Percentiles rank a stretch among this genome's conserved stretches.
phyloP scores from a whole-genome alignment of 2,888 invertebrate genomes.

The Polydrusus cervinus region DNA sequence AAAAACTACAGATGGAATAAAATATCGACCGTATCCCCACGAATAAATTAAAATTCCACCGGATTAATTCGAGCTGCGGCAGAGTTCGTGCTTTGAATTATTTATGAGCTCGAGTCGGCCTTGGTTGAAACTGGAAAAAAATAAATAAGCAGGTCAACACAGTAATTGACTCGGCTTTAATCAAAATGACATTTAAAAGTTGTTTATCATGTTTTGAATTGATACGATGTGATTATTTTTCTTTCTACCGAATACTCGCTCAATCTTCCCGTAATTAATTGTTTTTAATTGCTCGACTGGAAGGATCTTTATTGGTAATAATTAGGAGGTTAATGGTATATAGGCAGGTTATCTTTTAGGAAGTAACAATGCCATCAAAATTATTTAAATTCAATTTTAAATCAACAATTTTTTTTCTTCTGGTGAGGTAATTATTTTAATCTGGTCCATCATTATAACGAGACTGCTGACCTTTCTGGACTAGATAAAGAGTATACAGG shows the following conservation, averaged over 20 bases:
- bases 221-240: neutral
- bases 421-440: too few species aligned
- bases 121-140: slow-evolving; percentile 35
- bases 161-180: slow-evolving; percentile 28
- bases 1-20: slow-evolving; percentile 13
- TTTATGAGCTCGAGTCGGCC: slow-evolving; percentile 40
- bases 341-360: too few species aligned
- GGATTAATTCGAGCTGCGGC: slow-evolving; percentile 19
- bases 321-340: neutral
- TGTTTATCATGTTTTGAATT: slow-evolving; percentile 29
- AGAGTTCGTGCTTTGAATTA: slow-evolving; percentile 33
- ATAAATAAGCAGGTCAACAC: slow-evolving; percentile 41
- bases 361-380: too few species aligned
- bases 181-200: slow-evolving; percentile 26
- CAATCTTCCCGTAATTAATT: neutral
- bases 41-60: slow-evolving; percentile 46
- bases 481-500: too few species aligned
- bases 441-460: too few species aligned
- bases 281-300: slow-evolving; percentile 8
- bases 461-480: too few species aligned
- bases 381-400: too few species aligned
- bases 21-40: slow-evolving; percentile 19
- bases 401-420: too few species aligned
- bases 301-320: neutral
- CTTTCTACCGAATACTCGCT: neutral